Base-by-base conservation (phyloP, 2,888 invertebrate species). In the Melanchra persicariae region DNA sequence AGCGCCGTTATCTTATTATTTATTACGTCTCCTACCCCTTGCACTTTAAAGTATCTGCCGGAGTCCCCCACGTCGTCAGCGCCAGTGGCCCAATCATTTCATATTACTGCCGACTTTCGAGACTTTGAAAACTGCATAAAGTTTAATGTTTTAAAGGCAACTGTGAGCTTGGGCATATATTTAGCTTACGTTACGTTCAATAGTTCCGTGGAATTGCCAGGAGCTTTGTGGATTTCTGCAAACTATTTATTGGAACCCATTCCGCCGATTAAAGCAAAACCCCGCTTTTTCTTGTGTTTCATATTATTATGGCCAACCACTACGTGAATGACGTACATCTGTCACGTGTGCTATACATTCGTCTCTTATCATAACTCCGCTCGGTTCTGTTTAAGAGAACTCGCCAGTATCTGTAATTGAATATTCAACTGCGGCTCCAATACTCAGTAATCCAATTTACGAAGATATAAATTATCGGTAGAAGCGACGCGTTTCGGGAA, bases 1-100 rank as follows among this genome's bases (percentile, higher is more conserved):
- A 70, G 57, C 52, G 78, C 79, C 87, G 82, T 91, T 91, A 93
- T 91, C 92, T 88, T 90, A 91, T 91, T 92, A 92, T 92, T 92
- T 92, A 92, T 90, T 78, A 88, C 87, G 88, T 86, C 83, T 81
- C 82, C 76, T 83, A 79, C 83, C 81, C 63, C 52, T 47, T 82
- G 77, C 73, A 77, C 74, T 77, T 77, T 65, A 73, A 57, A 79
- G 60, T 70, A 70, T 78, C 74, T 76, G 69, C 55, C 60, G 37
- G 45, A 65, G 62, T 69, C 66, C 72, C 73, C 59, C 59, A 57
- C 66, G 8, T 45, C 45, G 2, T 3, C 19, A 7, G 19, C 8
- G 19, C 45, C 45, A 57, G 49, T 43, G 57, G 60, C 47, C 77
- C 65, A 71, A 82, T 85, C 64, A 78, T 73, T 65, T 63, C 55